Percentiles rank a stretch among this genome's conserved stretches.
Conservation (phyloP, 1,140 invertebrate species). For the Drosophila kepulauana region DNA sequence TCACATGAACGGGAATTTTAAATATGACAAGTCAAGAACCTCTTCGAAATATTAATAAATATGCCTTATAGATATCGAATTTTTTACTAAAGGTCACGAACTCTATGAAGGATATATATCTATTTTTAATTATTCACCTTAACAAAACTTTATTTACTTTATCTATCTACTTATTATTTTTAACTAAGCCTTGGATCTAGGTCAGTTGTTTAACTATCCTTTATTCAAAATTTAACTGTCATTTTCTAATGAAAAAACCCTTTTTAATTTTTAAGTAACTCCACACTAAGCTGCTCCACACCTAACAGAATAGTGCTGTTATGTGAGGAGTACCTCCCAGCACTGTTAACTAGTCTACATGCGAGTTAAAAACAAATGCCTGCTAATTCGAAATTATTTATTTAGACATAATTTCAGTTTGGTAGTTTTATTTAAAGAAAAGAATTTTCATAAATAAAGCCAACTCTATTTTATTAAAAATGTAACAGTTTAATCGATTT, state of each 20-base stretch:
- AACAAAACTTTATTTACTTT: too few species aligned
- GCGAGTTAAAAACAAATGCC: not conserved
- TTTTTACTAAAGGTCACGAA: not conserved
- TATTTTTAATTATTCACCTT: too few species aligned
- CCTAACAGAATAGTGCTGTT: not conserved
- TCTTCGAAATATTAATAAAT: not conserved
- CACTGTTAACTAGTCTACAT: not conserved
- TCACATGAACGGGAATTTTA: not conserved
- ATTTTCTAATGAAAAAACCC: not conserved
- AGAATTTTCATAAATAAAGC: not conserved
- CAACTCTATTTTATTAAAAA: not conserved
- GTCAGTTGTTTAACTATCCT: not conserved
- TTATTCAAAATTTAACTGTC: not conserved
- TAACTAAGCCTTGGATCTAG: not conserved
- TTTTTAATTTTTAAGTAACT: not conserved
- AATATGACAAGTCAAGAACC: constrained; percentile 13
- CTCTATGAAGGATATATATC: not conserved
- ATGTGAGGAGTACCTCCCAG: not conserved
- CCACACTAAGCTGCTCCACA: constrained; percentile 17
- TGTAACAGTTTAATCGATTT: not conserved
- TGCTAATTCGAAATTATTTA: not conserved
- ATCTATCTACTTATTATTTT: too few species aligned
- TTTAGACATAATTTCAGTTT: not conserved
- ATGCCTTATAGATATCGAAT: not conserved
- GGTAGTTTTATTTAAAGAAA: not conserved